phyloP scores from a whole-genome alignment of 1,140 invertebrate genomes.

The Oryzaephilus surinamensis region DNA sequence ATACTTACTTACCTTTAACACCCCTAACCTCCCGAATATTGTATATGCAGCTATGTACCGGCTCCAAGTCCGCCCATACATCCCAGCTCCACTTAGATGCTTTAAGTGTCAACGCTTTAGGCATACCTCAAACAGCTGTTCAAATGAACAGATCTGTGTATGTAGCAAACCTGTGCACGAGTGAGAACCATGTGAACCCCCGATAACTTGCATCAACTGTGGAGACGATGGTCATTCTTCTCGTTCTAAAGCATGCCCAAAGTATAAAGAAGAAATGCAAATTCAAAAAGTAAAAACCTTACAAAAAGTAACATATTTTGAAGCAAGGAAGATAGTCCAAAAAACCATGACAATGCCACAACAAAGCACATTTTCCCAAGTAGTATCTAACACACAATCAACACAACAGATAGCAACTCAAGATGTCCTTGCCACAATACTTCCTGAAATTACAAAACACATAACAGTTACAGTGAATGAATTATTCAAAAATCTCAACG shows the following conservation, averaged over 20 bases:
- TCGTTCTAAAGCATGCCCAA: constrained; percentile 4
- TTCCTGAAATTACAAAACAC: not conserved
- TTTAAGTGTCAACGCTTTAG: not conserved
- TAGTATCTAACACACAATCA: not conserved
- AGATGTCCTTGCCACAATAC: not conserved
- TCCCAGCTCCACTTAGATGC: too few species aligned
- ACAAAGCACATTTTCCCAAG: too few species aligned
- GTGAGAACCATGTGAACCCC: too few species aligned
- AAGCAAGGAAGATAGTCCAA: constrained; percentile 2
- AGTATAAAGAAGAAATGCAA: constrained; percentile 6
- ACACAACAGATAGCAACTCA: not conserved
- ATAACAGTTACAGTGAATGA: not conserved
- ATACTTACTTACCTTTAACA: too few species aligned
- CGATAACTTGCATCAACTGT: too few species aligned
- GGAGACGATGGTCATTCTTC: constrained; percentile 2
- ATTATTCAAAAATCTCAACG: not conserved
- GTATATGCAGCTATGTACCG: too few species aligned
- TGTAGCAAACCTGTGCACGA: too few species aligned
- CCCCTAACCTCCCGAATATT: too few species aligned
- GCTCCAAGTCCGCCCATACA: too few species aligned
- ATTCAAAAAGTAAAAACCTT: constrained; percentile 1
- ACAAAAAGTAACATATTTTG: constrained; percentile 2
- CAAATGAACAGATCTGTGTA: not conserved
- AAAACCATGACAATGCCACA: too few species aligned
- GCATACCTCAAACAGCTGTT: not conserved